Evolutionary conservation across 92 coral and sea anemone species (phyloP), one percentile per base, ranked within the genome.

Genomic region (Palythoa grandis): DNA sequence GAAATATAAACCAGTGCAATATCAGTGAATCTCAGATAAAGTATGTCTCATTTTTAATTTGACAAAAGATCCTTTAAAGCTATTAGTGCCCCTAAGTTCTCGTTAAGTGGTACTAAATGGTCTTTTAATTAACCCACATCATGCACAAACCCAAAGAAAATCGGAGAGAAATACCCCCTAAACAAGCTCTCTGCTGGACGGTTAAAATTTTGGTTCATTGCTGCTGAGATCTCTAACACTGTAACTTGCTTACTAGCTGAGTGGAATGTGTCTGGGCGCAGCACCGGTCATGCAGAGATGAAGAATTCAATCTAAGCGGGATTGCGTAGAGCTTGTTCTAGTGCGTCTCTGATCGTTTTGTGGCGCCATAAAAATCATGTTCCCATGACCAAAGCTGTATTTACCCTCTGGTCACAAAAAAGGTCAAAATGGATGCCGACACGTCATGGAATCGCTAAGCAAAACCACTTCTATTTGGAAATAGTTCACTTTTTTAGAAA

Each of bases 321-420:
- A 40, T 43, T 66, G 53, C 8, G 39, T 1, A 80, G 6, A 52
- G 60, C 60, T 48, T 40, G 52, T 80, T 67, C 39, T 47, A 38
- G 29, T 25, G 85, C 43, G 25, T 19, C 12, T 60, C 16, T 37
- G 71, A 40, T 19, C 58, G 19, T 66, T 10, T 56, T 22, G 9
- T 79, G 84, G 84, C 84, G 84, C 84, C 84, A 63, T 40, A n/a
- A 80, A 63, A 80, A 48, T 23, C 85, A 80, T 11, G 56, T 80
- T 80, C 85, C 85, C 85, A 80, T 80, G 85, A 80, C 85, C 54
- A 63, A 17, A 10, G 74, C 43, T 43, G 85, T 80, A 80, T 80
- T 43, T 24, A 74, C 85, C 85, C 85, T 68, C 74, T 47, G 57
- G 85, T 29, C 38, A 65, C 74, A 47, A 63, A 80, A 54, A 65